Evolutionary conservation across 1,140 invertebrate genomes (phyloP).

Genomic region (Oedothorax gibbosus): DNA sequence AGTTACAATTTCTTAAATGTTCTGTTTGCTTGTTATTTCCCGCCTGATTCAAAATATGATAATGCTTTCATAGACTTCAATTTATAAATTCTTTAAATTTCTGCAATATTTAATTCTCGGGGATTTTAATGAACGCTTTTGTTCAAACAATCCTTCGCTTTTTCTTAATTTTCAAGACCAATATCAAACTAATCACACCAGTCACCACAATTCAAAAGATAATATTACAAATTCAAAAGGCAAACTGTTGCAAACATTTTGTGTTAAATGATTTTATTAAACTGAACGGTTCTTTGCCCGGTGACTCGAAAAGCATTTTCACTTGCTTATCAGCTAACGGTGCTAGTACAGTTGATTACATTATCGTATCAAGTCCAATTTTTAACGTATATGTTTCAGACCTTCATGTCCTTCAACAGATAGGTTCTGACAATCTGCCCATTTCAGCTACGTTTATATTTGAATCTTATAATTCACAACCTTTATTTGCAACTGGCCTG

Average conservation of each 20-base stretch:
- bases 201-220: background rate
- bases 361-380: background rate
- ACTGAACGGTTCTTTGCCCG: background rate
- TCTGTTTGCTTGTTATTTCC: no score
- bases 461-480: background rate
- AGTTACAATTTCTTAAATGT: no score
- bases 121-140: no score
- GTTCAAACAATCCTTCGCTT: no score
- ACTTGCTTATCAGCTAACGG: background rate
- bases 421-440: background rate
- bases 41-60: no score
- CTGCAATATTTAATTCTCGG: no score
- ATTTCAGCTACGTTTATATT: background rate
- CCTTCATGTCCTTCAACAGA: background rate
- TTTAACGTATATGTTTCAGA: background rate
- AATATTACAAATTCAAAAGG: background rate
- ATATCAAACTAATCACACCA: background rate
- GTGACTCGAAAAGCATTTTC: background rate
- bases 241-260: background rate
- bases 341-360: slow-evolving; percentile 1
- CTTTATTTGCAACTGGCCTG: no score
- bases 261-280: background rate
- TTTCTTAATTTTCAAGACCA: background rate
- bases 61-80: no score
- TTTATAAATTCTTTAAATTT: no score